A percentile compares a stretch with the other conserved stretches of the same genome.
Conservation (phyloP, 2,113 vertebrate genomes). For the Oryzias woworae region DNA sequence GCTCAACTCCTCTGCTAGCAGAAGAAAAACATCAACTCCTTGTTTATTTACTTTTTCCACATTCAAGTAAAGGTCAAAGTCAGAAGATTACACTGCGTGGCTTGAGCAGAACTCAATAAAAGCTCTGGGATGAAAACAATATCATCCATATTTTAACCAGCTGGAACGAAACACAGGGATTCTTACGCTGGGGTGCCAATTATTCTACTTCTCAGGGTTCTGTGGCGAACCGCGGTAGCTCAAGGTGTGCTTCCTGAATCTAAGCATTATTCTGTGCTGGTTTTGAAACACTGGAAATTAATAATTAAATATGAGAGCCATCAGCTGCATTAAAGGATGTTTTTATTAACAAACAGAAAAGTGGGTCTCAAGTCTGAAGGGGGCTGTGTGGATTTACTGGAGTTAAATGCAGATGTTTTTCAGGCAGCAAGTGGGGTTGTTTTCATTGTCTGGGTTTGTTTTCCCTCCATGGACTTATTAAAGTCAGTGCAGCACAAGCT, state of each 20-base stretch:
- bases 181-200: conserved; percentile 77
- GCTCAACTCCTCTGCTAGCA: conserved; percentile 61
- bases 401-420: conserved; percentile 68
- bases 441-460: conserved; percentile 64
- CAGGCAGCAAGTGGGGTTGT: conserved; percentile 54
- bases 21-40: conserved; percentile 68
- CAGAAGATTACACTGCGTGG: conserved; percentile 66
- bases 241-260: conserved; percentile 58
- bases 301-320: conserved; percentile 15
- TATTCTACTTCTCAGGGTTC: conserved; percentile 75
- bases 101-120: conserved; percentile 76
- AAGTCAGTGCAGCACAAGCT: conserved; percentile 67
- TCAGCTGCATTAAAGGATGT: conserved; percentile 28
- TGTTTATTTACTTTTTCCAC: conserved; percentile 77
- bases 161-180: conserved; percentile 72
- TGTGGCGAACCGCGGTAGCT: conserved; percentile 54
- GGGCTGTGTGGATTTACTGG: conserved; percentile 45
- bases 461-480: conserved; percentile 72
- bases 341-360: conserved; percentile 33
- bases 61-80: conserved; percentile 78
- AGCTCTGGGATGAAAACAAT: conserved; percentile 75
- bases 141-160: conserved; percentile 84
- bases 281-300: conserved; percentile 46
- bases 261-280: conserved; percentile 44
- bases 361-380: conserved; percentile 25